Conservation (phyloP, 1,140 invertebrate genomes). For the Goniozus legneri region DNA sequence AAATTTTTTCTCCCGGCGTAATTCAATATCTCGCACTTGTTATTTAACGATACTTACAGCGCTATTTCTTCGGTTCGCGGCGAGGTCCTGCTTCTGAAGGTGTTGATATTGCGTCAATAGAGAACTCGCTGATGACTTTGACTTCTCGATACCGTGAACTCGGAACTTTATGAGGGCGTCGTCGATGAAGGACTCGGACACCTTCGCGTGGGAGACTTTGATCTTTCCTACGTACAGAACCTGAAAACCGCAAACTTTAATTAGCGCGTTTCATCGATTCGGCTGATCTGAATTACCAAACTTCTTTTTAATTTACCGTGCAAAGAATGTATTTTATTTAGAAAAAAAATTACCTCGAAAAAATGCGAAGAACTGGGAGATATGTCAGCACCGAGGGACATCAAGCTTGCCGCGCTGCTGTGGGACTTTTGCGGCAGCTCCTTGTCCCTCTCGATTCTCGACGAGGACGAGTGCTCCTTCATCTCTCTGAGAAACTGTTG, state of each 20-base stretch:
- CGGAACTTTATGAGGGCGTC: conserved; percentile 83
- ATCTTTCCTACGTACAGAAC: conserved; percentile 87
- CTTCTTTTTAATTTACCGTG: not conserved
- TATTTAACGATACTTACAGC: too few species aligned
- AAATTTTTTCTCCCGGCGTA: too few species aligned
- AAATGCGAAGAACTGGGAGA: conserved; percentile 81
- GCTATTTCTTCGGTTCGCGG: conserved; percentile 40
- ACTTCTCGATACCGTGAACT: conserved; percentile 71
- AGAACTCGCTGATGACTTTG: conserved; percentile 51
- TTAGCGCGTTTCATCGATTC: not conserved
- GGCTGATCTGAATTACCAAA: not conserved
- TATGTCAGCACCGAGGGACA: conserved; percentile 72
- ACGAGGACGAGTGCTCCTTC: conserved; percentile 61
- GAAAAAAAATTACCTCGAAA: conserved; percentile 64
- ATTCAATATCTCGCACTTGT: too few species aligned
- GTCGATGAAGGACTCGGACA: conserved; percentile 85
- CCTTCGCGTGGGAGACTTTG: conserved; percentile 77
- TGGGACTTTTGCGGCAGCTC: conserved; percentile 52
- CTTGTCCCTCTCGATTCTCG: conserved; percentile 36
- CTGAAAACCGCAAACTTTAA: conserved; percentile 48
- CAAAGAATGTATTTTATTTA: not conserved
- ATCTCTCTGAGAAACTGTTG: conserved; percentile 67
- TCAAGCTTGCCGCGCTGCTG: conserved; percentile 63
- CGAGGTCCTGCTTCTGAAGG: conserved; percentile 34
- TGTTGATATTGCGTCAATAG: conserved; percentile 42